Evolutionary conservation across 2,113 vertebrate genomes (phyloP).

Genomic region (Pteronura brasiliensis): DNA sequence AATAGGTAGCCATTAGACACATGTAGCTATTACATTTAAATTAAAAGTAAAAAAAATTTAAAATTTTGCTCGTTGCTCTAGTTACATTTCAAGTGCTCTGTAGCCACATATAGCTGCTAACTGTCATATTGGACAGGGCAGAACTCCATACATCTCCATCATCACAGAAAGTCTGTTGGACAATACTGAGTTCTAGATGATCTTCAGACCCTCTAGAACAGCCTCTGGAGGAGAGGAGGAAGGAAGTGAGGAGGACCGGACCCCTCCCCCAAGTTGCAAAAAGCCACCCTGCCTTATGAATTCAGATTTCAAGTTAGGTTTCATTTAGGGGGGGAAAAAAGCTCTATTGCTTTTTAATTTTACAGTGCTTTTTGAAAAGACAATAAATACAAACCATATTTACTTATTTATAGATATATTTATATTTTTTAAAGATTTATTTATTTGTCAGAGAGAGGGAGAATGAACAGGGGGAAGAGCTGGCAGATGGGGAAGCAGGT

Average conservation of each 20-base stretch:
- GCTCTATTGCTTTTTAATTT: not conserved
- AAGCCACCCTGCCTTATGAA: not conserved
- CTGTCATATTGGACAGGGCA: not conserved
- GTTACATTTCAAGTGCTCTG: not conserved
- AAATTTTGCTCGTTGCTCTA: not conserved
- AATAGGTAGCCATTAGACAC: not conserved
- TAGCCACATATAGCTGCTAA: not conserved
- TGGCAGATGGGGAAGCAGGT: too few species aligned
- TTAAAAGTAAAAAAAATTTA: constrained; percentile 14
- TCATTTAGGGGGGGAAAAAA: not conserved
- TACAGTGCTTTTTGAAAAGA: not conserved
- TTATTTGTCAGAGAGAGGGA: too few species aligned
- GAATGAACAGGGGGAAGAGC: too few species aligned
- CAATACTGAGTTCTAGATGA: not conserved
- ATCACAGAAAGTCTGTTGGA: not conserved
- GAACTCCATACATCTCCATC: not conserved
- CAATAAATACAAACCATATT: not conserved
- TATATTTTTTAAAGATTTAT: too few species aligned
- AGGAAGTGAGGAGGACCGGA: not conserved
- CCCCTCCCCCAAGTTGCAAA: not conserved
- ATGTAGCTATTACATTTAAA: not conserved
- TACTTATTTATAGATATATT: too few species aligned
- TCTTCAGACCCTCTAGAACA: not conserved
- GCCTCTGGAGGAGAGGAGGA: not conserved
- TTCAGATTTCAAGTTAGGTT: not conserved